Conservation (phyloP, 2,113 vertebrate genomes). For the Phainopepla nitens region DNA sequence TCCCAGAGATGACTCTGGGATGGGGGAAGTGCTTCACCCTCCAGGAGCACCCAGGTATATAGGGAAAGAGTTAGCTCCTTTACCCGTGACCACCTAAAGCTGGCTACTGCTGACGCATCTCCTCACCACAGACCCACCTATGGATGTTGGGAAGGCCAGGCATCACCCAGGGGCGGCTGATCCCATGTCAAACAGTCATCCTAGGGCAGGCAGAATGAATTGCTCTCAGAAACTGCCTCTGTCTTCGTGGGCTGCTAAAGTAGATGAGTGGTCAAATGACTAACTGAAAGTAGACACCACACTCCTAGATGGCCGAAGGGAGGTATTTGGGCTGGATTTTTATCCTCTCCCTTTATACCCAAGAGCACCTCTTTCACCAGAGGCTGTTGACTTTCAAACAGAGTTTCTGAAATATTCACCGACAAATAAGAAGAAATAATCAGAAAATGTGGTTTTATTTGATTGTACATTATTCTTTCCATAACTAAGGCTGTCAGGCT, state of each 20-base stretch:
- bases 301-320: background rate
- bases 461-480: background rate
- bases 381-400: background rate
- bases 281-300: slow-evolving; percentile 2
- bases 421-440: background rate
- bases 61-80: background rate
- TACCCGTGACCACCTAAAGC: background rate
- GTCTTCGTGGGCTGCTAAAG: background rate
- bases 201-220: background rate
- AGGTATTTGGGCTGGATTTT: background rate
- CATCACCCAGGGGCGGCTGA: background rate
- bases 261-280: slow-evolving; percentile 31
- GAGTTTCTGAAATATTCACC: background rate
- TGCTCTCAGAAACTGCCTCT: background rate
- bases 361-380: background rate
- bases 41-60: background rate
- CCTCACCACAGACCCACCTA: background rate
- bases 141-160: background rate
- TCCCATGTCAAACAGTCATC: background rate
- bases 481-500: background rate
- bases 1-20: background rate
- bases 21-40: background rate
- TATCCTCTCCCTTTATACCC: background rate
- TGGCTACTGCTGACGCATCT: background rate
- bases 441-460: background rate